A percentile compares a stretch with the other conserved stretches of the same genome.
Conservation (phyloP, 2,797 vertebrate species). For the Xiphophorus birchmanni region DNA sequence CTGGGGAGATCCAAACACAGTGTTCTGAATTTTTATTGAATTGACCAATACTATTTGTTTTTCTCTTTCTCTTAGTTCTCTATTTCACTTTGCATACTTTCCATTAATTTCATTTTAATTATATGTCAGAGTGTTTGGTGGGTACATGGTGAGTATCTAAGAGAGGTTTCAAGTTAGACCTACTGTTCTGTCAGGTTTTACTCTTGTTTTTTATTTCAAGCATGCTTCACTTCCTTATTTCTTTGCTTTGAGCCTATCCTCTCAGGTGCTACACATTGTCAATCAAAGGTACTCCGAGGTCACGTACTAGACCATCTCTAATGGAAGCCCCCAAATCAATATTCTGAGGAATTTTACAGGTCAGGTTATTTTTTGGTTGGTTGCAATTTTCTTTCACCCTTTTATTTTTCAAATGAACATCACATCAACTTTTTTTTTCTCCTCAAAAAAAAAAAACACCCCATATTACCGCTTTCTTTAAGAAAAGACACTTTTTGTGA, state of each 20-base stretch:
- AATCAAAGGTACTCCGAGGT: conserved; percentile 47
- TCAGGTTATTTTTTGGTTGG: conserved; percentile 19
- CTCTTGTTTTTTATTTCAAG: conserved; percentile 23
- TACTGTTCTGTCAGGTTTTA: conserved; percentile 28
- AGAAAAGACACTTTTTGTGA: conserved; percentile 44
- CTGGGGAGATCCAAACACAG: background rate
- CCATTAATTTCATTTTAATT: background rate
- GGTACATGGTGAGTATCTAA: background rate
- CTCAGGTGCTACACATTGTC: conserved; percentile 27
- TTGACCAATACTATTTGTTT: too few species aligned
- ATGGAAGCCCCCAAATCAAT: conserved; percentile 63
- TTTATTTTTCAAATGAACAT: conserved; percentile 2
- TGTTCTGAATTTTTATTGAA: background rate
- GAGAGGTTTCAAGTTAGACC: background rate
- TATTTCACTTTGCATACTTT: background rate
- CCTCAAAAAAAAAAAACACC: background rate
- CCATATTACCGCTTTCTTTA: conserved; percentile 37
- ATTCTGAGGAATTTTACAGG: conserved; percentile 46
- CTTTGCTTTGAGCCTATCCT: conserved; percentile 3
- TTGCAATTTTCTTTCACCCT: background rate
- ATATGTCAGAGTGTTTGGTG: background rate
- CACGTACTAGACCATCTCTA: conserved; percentile 28
- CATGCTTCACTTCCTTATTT: background rate
- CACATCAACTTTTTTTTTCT: conserved; percentile 7
- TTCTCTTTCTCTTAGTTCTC: too few species aligned